A percentile compares a stretch with the other conserved stretches of the same genome.
Evolutionary conservation across 2,888 invertebrate species (phyloP).

Genomic region (Atherix ibis): DNA sequence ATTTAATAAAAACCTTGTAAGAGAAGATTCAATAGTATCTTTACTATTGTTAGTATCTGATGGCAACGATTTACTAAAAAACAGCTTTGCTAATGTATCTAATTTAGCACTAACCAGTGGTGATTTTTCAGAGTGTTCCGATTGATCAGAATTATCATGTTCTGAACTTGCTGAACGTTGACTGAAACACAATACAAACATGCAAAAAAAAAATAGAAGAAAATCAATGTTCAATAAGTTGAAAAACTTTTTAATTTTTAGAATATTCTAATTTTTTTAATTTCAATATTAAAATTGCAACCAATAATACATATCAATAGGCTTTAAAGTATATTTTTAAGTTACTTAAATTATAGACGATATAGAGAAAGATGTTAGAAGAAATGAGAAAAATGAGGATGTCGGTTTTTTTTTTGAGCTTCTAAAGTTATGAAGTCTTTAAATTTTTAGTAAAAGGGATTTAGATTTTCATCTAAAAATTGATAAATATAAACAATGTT

Average conservation of each 20-base stretch:
- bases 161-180: conserved; percentile 46
- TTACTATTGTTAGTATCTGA: conserved; percentile 30
- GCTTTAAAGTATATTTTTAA: background rate
- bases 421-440: too few species aligned
- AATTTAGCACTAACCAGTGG: conserved; percentile 55
- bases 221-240: conserved; percentile 7
- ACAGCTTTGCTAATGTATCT: conserved; percentile 58
- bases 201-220: conserved; percentile 10
- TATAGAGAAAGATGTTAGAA: background rate
- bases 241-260: too few species aligned
- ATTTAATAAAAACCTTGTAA: conserved; percentile 26
- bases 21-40: conserved; percentile 33
- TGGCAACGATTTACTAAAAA: conserved; percentile 46
- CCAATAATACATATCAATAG: too few species aligned
- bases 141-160: conserved; percentile 35
- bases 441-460: too few species aligned
- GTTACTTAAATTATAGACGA: background rate
- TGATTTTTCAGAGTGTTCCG: conserved; percentile 40
- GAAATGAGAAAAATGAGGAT: too few species aligned
- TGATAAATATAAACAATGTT: too few species aligned
- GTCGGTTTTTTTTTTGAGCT: too few species aligned
- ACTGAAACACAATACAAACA: conserved; percentile 20
- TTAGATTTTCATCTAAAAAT: too few species aligned
- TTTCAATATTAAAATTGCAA: too few species aligned
- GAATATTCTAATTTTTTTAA: too few species aligned